Conservation (phyloP, 1,140 invertebrate species). For the Colletes latitarsis region DNA sequence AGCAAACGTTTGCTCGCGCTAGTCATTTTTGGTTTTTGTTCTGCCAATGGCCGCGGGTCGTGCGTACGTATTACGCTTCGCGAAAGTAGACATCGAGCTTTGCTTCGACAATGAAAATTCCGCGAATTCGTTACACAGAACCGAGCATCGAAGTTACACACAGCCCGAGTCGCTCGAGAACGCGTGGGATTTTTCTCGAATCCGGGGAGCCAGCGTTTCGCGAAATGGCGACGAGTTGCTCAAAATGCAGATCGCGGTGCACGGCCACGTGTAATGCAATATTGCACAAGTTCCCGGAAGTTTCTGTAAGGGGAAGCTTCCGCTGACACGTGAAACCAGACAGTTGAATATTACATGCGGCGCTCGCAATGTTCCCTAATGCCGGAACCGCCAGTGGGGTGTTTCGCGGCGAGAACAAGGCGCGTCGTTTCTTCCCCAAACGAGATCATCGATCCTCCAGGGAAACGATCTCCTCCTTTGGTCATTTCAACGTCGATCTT, state of each 20-base stretch:
- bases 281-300: slow-evolving; percentile 41
- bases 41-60: too few relatives aligned
- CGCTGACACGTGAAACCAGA: slow-evolving; percentile 34
- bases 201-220: neutral
- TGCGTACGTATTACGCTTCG: too few relatives aligned
- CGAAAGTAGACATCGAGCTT: too few relatives aligned
- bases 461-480: neutral
- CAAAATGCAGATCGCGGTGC: slow-evolving; percentile 27
- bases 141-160: neutral
- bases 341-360: slow-evolving; percentile 42
- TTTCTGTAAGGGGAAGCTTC: slow-evolving; percentile 26
- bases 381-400: neutral
- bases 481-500: neutral
- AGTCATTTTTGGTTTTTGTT: neutral
- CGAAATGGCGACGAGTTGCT: slow-evolving; percentile 14
- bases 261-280: slow-evolving; percentile 39
- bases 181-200: slow-evolving; percentile 7
- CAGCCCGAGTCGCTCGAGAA: too few relatives aligned
- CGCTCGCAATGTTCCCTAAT: slow-evolving; percentile 12
- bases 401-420: neutral
- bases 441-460: neutral
- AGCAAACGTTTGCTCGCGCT: neutral
- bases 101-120: too few relatives aligned
- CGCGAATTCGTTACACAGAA: too few relatives aligned
- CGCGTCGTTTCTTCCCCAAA: slow-evolving; percentile 1